Evolutionary conservation across 2,888 invertebrate genomes (phyloP).

Genomic region (Oxystoma pomonae): DNA sequence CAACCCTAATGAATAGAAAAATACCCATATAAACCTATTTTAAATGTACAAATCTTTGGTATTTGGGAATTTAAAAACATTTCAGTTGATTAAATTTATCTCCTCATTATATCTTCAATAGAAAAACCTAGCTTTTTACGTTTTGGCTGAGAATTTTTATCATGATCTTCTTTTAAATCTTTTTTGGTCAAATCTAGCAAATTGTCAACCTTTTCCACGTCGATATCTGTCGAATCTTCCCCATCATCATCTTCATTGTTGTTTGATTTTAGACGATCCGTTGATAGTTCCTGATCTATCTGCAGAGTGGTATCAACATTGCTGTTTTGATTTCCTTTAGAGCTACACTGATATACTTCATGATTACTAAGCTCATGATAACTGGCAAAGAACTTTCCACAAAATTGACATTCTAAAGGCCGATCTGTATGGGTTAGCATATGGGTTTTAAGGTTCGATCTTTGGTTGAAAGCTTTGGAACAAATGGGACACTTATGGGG

Average conservation of each 20-base stretch:
- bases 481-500: conserved; percentile 91
- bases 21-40: background rate
- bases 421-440: conserved; percentile 81
- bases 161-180: conserved; percentile 4
- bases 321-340: conserved; percentile 11
- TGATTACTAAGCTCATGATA: conserved; percentile 42
- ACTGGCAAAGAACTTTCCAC: conserved; percentile 40
- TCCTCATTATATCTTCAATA: conserved; percentile 86
- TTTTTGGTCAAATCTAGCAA: conserved; percentile 40
- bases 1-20: background rate
- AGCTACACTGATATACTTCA: conserved; percentile 36
- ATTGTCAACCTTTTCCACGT: conserved; percentile 23
- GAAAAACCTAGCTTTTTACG: conserved; percentile 68
- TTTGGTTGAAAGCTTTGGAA: conserved; percentile 85
- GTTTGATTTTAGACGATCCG: background rate
- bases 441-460: conserved; percentile 88
- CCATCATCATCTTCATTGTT: conserved; percentile 19
- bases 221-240: conserved; percentile 28
- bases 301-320: conserved; percentile 1
- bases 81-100: conserved; percentile 50
- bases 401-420: conserved; percentile 40
- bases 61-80: no score
- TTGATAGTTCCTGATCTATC: background rate
- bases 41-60: background rate
- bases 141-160: background rate